Evolutionary conservation across 2,888 invertebrate species (phyloP).

Genomic region (Venusia cambrica): DNA sequence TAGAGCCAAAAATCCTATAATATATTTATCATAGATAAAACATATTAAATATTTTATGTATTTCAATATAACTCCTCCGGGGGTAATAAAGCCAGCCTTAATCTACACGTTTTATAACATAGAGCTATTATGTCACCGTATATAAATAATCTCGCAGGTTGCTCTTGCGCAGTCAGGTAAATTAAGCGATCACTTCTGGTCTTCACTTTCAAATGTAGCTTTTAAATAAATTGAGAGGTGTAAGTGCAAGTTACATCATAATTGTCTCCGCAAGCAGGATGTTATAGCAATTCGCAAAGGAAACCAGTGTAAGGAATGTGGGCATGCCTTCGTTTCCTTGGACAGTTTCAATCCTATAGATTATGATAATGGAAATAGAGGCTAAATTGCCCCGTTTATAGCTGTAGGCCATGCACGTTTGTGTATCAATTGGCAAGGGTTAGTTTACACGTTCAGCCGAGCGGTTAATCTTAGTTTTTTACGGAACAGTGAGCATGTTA

Average conservation of each 20-base stretch:
- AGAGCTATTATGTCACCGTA: no score
- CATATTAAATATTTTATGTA: no score
- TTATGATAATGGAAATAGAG: slow-evolving; percentile 8
- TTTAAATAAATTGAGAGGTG: slow-evolving; percentile 9
- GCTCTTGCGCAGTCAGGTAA: background rate
- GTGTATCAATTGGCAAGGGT: slow-evolving; percentile 17
- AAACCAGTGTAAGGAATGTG: slow-evolving; percentile 7
- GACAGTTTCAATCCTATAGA: slow-evolving; percentile 9
- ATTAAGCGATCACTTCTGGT: slow-evolving; percentile 5
- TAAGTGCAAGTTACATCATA: slow-evolving; percentile 13
- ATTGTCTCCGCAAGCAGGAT: slow-evolving; percentile 10
- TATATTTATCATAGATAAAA: no score
- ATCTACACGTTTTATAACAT: no score
- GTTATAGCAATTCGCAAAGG: slow-evolving; percentile 14
- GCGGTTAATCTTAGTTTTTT: slow-evolving; percentile 50
- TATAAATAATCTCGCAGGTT: no score
- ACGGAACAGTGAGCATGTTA: slow-evolving; percentile 41
- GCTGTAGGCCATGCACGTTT: slow-evolving; percentile 4
- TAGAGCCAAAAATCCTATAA: no score
- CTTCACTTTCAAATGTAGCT: slow-evolving; percentile 14
- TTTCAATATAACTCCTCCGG: no score
- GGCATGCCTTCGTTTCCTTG: slow-evolving; percentile 5
- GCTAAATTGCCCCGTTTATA: slow-evolving; percentile 1
- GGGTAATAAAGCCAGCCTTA: no score
- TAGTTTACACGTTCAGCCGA: slow-evolving; percentile 45